Evolutionary conservation across 2,888 invertebrate genomes (phyloP), one percentile per base, ranked within the genome.

Genomic region (Tachina fera): DNA sequence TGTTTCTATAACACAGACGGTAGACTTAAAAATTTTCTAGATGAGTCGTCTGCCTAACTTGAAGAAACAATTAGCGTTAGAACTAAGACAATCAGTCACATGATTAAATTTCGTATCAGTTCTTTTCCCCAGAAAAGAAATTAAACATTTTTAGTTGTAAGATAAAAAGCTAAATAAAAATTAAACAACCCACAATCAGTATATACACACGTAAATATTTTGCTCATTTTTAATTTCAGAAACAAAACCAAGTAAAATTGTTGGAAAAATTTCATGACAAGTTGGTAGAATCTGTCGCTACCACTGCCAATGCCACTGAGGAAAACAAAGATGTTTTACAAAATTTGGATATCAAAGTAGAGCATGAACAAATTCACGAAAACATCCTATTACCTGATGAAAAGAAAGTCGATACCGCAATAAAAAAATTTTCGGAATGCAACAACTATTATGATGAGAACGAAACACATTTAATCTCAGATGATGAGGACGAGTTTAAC

Each of bases 391-490:
- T 3, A 53, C 1, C 16, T 16, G 53, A 53, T 10, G 56, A 31
- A 39, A 58, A 31, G 16, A 47, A 22, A 47, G n/a, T 31, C 1
- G 49, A 31, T 31, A 31, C 31, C 5, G 0, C 31, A 31, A 31
- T 31, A 6, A 31, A 6, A 10, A 47, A n/a, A 11, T 63, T 65
- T 56, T 53, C 45, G 16, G 56, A 67, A 13, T 39, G n/a, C 14
- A 76, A 65, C 19, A 63, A 74, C 16, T 63, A 51, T 31, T 56
- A 47, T 56, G 47, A 76, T 39, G 56, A 76, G 10, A 56, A 53
- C 10, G 53, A 45, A 56, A 56, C 31, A 13, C 56, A 45, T 16
- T 47, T 45, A 43, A 76, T 76, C 45, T 76, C 76, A 43, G 76
- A 56, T 45, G 45, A 63, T 56, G 75, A 76, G 14, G 53, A 53